Base-by-base conservation (phyloP, 2,797 vertebrate genomes). In the Pelodytes ibericus region DNA sequence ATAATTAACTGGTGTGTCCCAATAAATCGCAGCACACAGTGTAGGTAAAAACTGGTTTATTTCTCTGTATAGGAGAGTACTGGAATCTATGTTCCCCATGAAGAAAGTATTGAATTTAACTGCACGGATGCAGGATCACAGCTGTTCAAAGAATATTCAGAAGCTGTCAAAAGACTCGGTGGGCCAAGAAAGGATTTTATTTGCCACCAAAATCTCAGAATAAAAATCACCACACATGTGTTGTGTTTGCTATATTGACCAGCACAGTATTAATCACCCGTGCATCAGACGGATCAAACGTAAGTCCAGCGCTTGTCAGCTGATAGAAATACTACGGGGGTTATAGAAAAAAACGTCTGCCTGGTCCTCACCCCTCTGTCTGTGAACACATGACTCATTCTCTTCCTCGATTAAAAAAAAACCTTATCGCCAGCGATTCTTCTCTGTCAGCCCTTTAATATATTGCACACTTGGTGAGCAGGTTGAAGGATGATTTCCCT, bases 371-470 rank as follows among this genome's bases (percentile, higher is more conserved):
- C 25, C 66, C 65, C 59, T 62, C 65, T 62, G 66, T 77, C 22
- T 59, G 56, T 18, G 36, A 47, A 22, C 7, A 31, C 33, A 64
- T 64, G 58, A 63, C 65, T 76, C 41, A 57, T 76, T 69, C 66
- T 60, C 59, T 71, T 63, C 61, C 44, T 75, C 73, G 68, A 29
- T 56, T 44, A 70, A n/a, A n/a, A n/a, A 13, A 61, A 76, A 65
- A 63, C 58, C 49, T 71, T 71, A 75, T 76, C 66, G 44, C 31
- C 47, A 20, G 74, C 59, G 59, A 76, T 71, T 76, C 74, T 61
- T 76, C 74, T 76, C 60, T 76, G 74, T 71, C 74, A 76, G 30
- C 44, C 60, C 36, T 76, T 76, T 76, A 76, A 71, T 76, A 71
- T 67, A 71, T 70, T 76, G 74, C 59, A 47, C 57, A 61, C 59